Base-by-base conservation (phyloP, 2,888 invertebrate species). In the Sesia bembeciformis region DNA sequence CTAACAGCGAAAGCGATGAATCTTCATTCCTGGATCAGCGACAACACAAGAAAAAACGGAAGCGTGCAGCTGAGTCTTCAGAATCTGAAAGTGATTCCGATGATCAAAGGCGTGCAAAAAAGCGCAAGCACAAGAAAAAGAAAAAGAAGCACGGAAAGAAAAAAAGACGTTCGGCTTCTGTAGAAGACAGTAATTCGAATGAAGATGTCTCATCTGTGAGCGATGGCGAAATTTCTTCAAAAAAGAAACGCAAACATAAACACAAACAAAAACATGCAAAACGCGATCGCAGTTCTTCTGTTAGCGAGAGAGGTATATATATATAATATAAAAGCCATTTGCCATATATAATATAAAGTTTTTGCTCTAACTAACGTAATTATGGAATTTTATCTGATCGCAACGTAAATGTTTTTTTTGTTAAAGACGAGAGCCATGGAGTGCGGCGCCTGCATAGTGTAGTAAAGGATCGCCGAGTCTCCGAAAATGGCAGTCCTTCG, bases 51-150 rank as follows among this genome's bases (percentile, higher is more conserved):
- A 89, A 88, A 65, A 89, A 89, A 73, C 81, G 77, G 58, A 87
- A 87, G 70, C 52, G 40, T 87, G 81, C 68, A 84, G 23, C 70
- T 50, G 80, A 83, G 53, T 82, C 84, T 56, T 83, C 88, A 8
- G 81, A 81, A 54, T 85, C 87, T 5, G 88, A 86, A 39, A 85
- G 84, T 55, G 82, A 83, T 56, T 81, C 84, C 0, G 85, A 84
- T 52, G 81, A 76, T 38, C 83, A 81, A 54, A 83, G 79, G 57
- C 83, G 84, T 38, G 65, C 76, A 4, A 90, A 89, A 60, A 90
- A 87, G 70, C 84, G 88, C 38, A 90, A 90, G 62, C 90, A 90
- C 56, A 90, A 90, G 74, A 90, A 90, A 63, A 90, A 90, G 74
- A 90, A 90, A 73, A 88, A 85, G 75, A 90, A 90, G 64, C 90